phyloP scores from a whole-genome alignment of 2,113 vertebrate genomes.

The Lota lota region DNA sequence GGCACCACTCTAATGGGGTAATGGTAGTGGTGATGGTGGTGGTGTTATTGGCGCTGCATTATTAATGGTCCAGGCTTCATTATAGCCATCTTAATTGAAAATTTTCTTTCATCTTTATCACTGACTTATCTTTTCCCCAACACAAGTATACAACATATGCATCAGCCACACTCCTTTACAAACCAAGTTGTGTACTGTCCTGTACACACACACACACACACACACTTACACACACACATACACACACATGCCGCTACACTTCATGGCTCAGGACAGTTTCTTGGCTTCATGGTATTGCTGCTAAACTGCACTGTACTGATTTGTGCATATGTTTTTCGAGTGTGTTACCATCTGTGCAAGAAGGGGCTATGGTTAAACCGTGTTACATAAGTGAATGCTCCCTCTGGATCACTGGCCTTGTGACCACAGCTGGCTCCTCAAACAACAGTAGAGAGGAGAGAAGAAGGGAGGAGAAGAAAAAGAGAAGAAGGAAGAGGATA shows the following conservation, averaged over 20 bases:
- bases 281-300: no score
- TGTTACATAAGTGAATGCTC: conserved; percentile 14
- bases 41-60: conserved; percentile 68
- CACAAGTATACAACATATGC: background rate
- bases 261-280: background rate
- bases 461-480: background rate
- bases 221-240: background rate
- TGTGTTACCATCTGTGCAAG: background rate
- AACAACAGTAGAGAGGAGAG: conserved; percentile 1
- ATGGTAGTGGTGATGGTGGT: conserved; percentile 32
- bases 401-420: conserved; percentile 21
- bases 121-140: conserved; percentile 42
- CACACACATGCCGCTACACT: background rate
- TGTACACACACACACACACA: conserved; percentile 1
- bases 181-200: no score
- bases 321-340: no score
- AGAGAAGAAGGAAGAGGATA: background rate
- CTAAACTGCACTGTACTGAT: no score
- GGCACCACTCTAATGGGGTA: conserved; percentile 16
- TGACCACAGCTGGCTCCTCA: background rate
- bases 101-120: conserved; percentile 59
- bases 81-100: conserved; percentile 63
- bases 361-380: background rate
- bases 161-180: no score
- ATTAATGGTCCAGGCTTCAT: conserved; percentile 61